Evolutionary conservation across 2,888 invertebrate genomes (phyloP), one percentile per base, ranked within the genome.

Genomic region (Ctenicera cuprea): DNA sequence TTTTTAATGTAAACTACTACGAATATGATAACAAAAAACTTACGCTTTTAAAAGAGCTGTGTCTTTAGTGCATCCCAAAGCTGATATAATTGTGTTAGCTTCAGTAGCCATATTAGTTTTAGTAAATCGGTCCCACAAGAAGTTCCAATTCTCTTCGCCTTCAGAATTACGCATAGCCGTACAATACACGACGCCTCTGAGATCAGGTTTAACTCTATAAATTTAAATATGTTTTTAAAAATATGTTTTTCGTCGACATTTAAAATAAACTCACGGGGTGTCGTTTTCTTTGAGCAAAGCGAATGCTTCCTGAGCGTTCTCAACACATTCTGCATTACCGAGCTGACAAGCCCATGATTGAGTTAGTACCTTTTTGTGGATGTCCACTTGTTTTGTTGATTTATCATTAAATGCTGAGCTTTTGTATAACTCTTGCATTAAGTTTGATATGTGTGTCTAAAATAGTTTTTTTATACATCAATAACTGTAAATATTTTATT

Each of bases 161-260:
- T 78, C 68, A 0, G 86, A 87, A 33, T 90, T 84, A n/a, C 91
- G 90, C 8, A 96, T 88, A 0, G 90, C 94, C 18, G 90, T 91
- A 83, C 96, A 96, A 86, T 95, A 96, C 0, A 95, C 93, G 63
- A 91, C 89, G 22, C 89, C 86, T 64, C 94, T 92, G 63, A 92
- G 88, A 82, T 95, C 93, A 7, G 90, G 89, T 20, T 90, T 88
- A 70, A 92, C 88, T 30, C 91, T 90, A 81, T n/a, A 84, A 82
- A 33, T 33, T 38, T n/a, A n/a, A n/a, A 59, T 0, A 11, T 54
- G n/a, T 16, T 12, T 7, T 20, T 50, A 50, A 22, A 22, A 20
- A 50, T 26, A 22, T 18, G 20, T 11, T 7, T 50, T 22, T 20
- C 3, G 7, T 11, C 11, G 3, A 11, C 0, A 11, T 48, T 3